Base-by-base conservation (phyloP, 2,888 invertebrate species). In the Lithophane socia region DNA sequence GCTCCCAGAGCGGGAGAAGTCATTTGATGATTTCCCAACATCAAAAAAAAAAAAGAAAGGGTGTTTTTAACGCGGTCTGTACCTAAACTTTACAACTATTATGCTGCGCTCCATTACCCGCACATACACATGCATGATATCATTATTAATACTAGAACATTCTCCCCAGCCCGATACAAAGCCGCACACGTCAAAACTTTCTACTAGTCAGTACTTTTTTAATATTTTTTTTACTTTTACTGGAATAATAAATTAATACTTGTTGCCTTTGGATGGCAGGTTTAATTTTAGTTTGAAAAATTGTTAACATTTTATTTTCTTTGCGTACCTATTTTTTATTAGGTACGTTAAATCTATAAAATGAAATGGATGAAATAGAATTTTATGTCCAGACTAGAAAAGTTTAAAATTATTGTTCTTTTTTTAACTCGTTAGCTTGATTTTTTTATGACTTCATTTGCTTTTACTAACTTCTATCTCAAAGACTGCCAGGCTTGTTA, bases 121-220 rank as follows among this genome's bases (percentile, higher is more conserved):
- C 49, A 16, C 5, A 49, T 5, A 16, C 49, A 2, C 56, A n/a
- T 77, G 16, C 77, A 78, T 69, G 44, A 54, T 68, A 68, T 73
- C 44, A 52, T 64, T 69, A 49, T 73, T 52, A 52, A 68, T 69
- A 49, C 42, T 24, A 65, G 5, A 69, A 71, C 42, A 75, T 79
- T 74, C 37, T 18, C 52, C 49, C 21, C 29, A 24, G 68, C 29
- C 37, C n/a, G 12, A 37, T 44, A 58, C 13, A 77, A 83, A 80
- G 66, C 77, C 16, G 21, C 69, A 69, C 24, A 70, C 63, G 65
- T 77, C 74, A 75, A 77, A 80, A 74, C 44, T 60, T 80, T 64
- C 13, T 70, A 82, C 54, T 63, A 73, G 54, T 13, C 16, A 37
- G 56, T 66, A 52, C 24, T 73, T 80, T 80, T 58, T 61, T 60